Percentiles rank a stretch among this genome's conserved stretches.
Conservation (phyloP, 2,797 vertebrate genomes). For the Emys orbicularis region DNA sequence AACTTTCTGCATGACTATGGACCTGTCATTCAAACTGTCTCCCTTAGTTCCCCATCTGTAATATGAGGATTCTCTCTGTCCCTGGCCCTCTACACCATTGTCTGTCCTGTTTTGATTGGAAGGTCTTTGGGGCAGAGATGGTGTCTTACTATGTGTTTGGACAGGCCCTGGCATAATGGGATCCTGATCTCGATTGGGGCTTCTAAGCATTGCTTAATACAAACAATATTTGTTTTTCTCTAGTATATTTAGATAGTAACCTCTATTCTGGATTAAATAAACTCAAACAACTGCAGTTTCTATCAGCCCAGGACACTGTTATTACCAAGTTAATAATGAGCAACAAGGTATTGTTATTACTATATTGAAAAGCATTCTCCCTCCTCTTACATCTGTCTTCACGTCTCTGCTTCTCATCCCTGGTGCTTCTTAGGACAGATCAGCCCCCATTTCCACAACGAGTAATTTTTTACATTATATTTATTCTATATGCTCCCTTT, state of each 20-base stretch:
- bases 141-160: not conserved
- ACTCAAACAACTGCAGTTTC: not conserved
- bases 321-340: not conserved
- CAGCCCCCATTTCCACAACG: not conserved
- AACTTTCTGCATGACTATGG: not conserved
- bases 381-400: not conserved
- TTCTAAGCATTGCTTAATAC: not conserved
- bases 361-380: not conserved
- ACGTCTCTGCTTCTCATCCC: constrained; percentile 5
- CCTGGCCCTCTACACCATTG: not conserved
- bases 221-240: not conserved
- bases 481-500: not conserved
- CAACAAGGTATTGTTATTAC: constrained; percentile 1
- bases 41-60: not conserved
- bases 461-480: not conserved
- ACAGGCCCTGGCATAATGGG: accelerated
- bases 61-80: not conserved
- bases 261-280: not conserved
- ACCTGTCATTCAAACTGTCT: not conserved
- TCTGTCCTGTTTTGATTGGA: not conserved
- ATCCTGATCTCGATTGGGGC: not conserved
- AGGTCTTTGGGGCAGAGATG: not conserved
- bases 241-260: not conserved
- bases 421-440: not conserved
- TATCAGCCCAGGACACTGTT: not conserved